Evolutionary conservation across 2,797 vertebrate species (phyloP).

Genomic region (Thamnophis elegans): DNA sequence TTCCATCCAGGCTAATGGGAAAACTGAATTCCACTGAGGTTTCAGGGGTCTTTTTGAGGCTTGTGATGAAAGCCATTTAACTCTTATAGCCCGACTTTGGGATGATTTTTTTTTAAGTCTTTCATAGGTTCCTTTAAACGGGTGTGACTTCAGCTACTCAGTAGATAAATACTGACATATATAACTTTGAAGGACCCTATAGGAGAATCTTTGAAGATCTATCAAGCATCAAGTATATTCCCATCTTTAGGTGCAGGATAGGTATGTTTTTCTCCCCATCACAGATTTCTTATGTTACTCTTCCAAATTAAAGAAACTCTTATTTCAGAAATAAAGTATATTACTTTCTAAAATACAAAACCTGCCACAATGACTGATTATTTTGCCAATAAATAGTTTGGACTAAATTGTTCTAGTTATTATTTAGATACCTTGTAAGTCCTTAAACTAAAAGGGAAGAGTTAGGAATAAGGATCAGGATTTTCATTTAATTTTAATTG

Average conservation of each 20-base stretch:
- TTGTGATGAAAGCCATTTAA: background rate
- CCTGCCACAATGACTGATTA: background rate
- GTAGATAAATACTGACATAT: background rate
- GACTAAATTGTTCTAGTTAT: background rate
- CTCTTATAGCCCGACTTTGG: background rate
- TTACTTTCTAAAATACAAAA: background rate
- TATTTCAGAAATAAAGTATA: background rate
- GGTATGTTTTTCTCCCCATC: background rate
- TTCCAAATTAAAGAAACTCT: background rate
- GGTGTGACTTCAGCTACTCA: background rate
- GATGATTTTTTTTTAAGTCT: background rate
- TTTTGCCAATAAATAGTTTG: background rate
- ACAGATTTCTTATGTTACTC: background rate
- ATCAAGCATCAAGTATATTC: background rate
- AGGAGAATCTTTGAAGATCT: background rate
- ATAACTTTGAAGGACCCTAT: too few species aligned
- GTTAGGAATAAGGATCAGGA: background rate
- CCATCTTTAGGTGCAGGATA: background rate
- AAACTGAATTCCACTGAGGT: background rate
- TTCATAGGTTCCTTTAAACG: background rate
- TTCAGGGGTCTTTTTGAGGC: background rate
- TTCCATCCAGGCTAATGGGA: background rate
- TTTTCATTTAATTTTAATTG: background rate
- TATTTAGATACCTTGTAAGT: background rate
- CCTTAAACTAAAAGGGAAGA: slow-evolving; percentile 5